Conservation (phyloP, 1,140 invertebrate species). For the Cydia splendana region DNA sequence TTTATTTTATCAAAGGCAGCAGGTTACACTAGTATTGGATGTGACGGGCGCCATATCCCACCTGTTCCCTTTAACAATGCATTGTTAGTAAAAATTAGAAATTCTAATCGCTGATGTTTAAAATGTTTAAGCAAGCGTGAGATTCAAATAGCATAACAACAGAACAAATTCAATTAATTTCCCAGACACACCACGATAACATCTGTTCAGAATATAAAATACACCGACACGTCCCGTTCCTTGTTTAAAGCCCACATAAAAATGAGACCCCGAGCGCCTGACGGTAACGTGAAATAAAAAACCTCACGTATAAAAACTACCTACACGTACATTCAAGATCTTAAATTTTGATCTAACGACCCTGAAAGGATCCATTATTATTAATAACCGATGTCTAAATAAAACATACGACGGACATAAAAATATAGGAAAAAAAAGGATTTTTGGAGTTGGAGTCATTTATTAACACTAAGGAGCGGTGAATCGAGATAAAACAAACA, state of each 20-base stretch:
- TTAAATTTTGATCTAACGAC: slow-evolving; percentile 76
- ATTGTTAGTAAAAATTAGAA: slow-evolving; percentile 33
- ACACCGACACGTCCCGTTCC: slow-evolving; percentile 58
- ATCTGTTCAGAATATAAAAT: slow-evolving; percentile 78
- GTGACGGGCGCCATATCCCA: slow-evolving; percentile 31
- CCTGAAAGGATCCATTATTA: slow-evolving; percentile 73
- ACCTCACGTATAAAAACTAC: slow-evolving; percentile 60
- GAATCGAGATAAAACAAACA: slow-evolving; percentile 78
- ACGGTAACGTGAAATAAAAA: slow-evolving; percentile 57
- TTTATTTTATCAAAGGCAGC: slow-evolving; percentile 31
- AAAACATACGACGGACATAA: slow-evolving; percentile 69
- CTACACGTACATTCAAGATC: slow-evolving; percentile 63
- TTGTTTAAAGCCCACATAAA: slow-evolving; percentile 65
- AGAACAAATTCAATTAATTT: slow-evolving; percentile 73
- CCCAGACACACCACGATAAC: slow-evolving; percentile 64
- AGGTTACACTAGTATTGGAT: slow-evolving; percentile 14
- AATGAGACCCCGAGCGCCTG: slow-evolving; percentile 64
- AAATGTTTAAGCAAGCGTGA: slow-evolving; percentile 67
- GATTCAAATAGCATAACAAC: slow-evolving; percentile 68
- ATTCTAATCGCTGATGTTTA: slow-evolving; percentile 56
- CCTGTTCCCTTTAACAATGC: slow-evolving; percentile 34
- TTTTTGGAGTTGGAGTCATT: slow-evolving; percentile 75
- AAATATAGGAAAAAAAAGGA: slow-evolving; percentile 58
- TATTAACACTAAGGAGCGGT: slow-evolving; percentile 72
- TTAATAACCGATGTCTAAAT: slow-evolving; percentile 79